Evolutionary conservation across 2,888 invertebrate species (phyloP).

Genomic region (Halictus quadricinctus): DNA sequence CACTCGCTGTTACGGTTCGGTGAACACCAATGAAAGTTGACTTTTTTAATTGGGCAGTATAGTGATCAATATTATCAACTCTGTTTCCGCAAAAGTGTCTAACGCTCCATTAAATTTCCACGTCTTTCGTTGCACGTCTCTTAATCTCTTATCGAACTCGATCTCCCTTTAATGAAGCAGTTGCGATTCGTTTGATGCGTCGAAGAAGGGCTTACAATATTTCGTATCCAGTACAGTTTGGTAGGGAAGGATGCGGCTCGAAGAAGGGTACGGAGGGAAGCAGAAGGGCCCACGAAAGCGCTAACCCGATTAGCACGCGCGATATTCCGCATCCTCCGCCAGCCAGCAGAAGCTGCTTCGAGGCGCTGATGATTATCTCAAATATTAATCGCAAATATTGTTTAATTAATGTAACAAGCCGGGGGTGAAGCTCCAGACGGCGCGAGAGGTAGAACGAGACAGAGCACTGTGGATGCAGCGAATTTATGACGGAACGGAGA

Average conservation of each 20-base stretch:
- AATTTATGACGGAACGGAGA: conserved; percentile 27
- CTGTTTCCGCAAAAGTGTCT: neutral
- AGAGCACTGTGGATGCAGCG: conserved; percentile 43
- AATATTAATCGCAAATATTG: conserved; percentile 81
- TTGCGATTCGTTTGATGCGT: conserved; percentile 13
- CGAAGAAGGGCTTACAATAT: neutral
- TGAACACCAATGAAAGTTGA: no score
- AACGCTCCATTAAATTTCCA: neutral
- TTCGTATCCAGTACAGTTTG: conserved; percentile 4
- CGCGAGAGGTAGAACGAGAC: conserved; percentile 2
- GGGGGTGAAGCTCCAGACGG: conserved; percentile 59
- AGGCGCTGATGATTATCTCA: conserved; percentile 80
- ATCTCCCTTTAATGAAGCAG: neutral
- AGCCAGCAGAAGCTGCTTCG: conserved; percentile 67
- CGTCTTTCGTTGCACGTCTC: neutral
- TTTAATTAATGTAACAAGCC: conserved; percentile 79
- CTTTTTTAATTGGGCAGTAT: no score
- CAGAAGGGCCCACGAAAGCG: conserved; percentile 65
- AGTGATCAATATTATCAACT: neutral
- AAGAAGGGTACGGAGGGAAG: conserved; percentile 33
- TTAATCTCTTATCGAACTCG: conserved; percentile 9
- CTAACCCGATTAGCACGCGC: conserved; percentile 75
- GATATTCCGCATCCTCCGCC: conserved; percentile 70
- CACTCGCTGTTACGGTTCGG: no score
- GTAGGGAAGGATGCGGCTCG: conserved; percentile 1